Base-by-base conservation (phyloP, 92 coral and sea anemone species). In the Parazoanthus swiftii region DNA sequence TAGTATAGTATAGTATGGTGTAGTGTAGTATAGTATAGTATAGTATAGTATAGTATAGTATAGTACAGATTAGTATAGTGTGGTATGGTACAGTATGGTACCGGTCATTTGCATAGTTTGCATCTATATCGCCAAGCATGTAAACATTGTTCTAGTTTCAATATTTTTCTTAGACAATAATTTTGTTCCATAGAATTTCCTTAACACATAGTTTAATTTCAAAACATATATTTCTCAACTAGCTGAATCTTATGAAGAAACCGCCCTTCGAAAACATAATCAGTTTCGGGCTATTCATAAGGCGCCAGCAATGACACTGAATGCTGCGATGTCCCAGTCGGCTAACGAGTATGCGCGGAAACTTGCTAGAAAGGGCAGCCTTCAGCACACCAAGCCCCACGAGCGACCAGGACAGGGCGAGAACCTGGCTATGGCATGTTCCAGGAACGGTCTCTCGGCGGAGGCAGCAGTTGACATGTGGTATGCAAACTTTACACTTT, bases 371-470 rank as follows among this genome's bases (percentile, higher is more conserved):
- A 79, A 20, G 39, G 98, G 98, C 73, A 51, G 75, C 15, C 90
- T 93, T 4, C 72, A 79, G 70, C 98, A 96, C 82, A 93, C 98
- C 8, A 80, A 85, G 33, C 43, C 70, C 4, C 46, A 90, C 4
- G 91, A 89, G 73, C 73, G 93, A 75, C 82, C 91, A 6, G 88
- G 74, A 3, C 95, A 92, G 77, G 98, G 98, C 1, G 98, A 96
- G 81, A 96, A 93, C 58, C 67, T 96, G 85, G 94, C 95, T 37
- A 93, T 90, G 93, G 95, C 91, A 46, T 96, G 98, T 80, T 91
- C 92, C 44, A 23, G 86, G 9, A 84, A 48, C 79, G 81, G 85
- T 1, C 63, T 92, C 16, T 81, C 94, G 13, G 91, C 94, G n/a
- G 92, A 91, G 71, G 74, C 74, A 35, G 92, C 94, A 3, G 90